Conservation (phyloP, 2,888 invertebrate genomes). For the Cephus pygmeus region DNA sequence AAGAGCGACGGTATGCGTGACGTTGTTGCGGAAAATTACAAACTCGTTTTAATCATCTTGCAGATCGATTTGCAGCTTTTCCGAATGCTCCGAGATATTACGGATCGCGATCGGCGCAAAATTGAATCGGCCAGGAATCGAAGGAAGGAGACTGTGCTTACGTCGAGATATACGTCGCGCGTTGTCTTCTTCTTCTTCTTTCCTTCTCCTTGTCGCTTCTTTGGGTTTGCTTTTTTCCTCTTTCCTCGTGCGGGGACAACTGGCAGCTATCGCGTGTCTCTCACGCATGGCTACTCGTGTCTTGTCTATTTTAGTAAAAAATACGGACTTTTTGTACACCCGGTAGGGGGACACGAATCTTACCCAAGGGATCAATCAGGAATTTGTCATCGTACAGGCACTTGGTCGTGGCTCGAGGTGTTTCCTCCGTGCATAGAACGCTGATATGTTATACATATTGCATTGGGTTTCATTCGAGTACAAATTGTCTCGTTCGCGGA, state of each 20-base stretch:
- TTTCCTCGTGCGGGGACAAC: too few relatives aligned
- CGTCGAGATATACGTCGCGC: neutral
- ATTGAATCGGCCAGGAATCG: neutral
- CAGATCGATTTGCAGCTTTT: neutral
- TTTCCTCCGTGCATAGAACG: neutral
- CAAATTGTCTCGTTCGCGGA: constrained; percentile 36
- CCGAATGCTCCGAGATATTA: neutral
- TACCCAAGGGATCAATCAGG: constrained; percentile 56
- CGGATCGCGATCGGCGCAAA: neutral
- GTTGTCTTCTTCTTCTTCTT: too few relatives aligned
- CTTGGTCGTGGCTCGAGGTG: constrained; percentile 27
- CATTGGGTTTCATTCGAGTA: constrained; percentile 47
- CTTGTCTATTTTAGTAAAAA: neutral
- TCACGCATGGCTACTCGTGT: neutral
- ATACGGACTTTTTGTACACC: neutral
- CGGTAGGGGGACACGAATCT: constrained; percentile 15
- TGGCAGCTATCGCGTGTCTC: neutral
- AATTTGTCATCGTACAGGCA: constrained; percentile 44
- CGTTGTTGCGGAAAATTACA: neutral
- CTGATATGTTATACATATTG: constrained; percentile 39
- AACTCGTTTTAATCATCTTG: neutral
- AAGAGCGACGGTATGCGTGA: neutral
- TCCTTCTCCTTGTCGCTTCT: neutral
- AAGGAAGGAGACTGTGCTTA: neutral
- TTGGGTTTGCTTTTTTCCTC: neutral